Conservation (phyloP, 2,888 invertebrate species). For the Apoderus coryli region DNA sequence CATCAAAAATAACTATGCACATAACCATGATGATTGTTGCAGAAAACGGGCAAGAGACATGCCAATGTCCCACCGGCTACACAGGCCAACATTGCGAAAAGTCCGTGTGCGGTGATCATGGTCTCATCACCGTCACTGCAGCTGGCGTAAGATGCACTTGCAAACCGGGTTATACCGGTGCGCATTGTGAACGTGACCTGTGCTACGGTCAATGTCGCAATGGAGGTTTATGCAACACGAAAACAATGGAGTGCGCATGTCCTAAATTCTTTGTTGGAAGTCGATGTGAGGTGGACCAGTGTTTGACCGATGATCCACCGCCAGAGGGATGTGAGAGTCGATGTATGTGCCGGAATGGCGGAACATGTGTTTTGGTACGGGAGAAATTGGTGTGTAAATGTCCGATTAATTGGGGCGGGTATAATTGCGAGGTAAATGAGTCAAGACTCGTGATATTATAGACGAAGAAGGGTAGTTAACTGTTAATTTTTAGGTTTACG, state of each 20-base stretch:
- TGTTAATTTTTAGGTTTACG: too few relatives aligned
- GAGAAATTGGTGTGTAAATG: constrained; percentile 41
- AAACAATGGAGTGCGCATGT: constrained; percentile 12
- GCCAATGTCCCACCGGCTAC: constrained; percentile 41
- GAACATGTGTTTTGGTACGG: constrained; percentile 35
- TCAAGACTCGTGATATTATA: too few relatives aligned
- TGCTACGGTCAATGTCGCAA: constrained; percentile 45
- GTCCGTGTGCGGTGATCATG: constrained; percentile 26
- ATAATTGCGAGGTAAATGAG: constrained; percentile 36
- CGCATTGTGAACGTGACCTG: constrained; percentile 42
- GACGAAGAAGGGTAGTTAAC: too few relatives aligned
- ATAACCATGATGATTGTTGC: too few relatives aligned
- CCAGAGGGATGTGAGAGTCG: constrained; percentile 15
- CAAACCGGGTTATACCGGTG: constrained; percentile 38
- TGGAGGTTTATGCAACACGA: constrained; percentile 37
- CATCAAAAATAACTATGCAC: too few relatives aligned
- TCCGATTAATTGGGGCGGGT: constrained; percentile 38
- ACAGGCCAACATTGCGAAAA: constrained; percentile 36
- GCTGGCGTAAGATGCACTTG: too few relatives aligned
- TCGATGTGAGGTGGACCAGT: constrained; percentile 1
- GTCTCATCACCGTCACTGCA: constrained; percentile 15
- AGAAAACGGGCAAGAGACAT: constrained; percentile 33
- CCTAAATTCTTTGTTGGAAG: constrained; percentile 9
- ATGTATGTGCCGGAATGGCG: constrained; percentile 23
- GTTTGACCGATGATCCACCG: too few relatives aligned